phyloP scores from a whole-genome alignment of 92 coral and sea anemone genomes.

The Phenganax stokvisi region DNA sequence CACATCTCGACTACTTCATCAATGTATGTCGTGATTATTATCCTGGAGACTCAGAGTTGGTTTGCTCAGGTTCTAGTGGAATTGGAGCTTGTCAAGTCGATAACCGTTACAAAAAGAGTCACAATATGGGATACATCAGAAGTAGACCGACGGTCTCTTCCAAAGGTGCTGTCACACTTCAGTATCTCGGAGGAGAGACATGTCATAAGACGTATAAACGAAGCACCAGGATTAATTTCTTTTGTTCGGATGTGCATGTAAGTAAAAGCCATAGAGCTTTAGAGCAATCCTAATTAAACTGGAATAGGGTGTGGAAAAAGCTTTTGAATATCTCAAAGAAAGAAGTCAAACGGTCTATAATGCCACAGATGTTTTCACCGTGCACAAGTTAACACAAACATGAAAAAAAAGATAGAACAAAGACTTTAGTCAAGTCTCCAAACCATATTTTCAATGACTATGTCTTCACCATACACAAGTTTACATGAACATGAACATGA shows the following conservation, averaged over 20 bases:
- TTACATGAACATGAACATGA: no score
- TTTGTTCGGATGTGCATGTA: constrained; percentile 65
- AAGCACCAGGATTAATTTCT: constrained; percentile 75
- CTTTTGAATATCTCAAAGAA: no score
- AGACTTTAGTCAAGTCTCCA: no score
- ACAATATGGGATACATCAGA: constrained; percentile 68
- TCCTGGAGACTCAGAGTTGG: constrained; percentile 25
- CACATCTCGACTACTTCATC: constrained; percentile 80
- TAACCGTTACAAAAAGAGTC: constrained; percentile 45
- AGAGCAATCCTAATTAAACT: no score
- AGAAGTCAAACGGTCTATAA: no score
- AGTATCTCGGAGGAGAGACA: constrained; percentile 70
- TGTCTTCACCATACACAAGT: no score
- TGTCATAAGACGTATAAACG: constrained; percentile 68
- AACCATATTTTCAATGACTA: no score
- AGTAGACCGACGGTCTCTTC: constrained; percentile 59
- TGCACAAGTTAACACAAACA: no score
- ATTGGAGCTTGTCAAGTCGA: constrained; percentile 61
- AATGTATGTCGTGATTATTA: constrained; percentile 73
- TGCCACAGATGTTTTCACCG: no score
- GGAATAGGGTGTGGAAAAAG: no score
- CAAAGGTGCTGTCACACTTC: constrained; percentile 53
- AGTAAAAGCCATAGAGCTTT: not conserved
- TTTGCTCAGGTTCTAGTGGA: constrained; percentile 61
- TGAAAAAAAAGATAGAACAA: no score